Base-by-base conservation (phyloP, 2,113 vertebrate species). In the Sturnus vulgaris region DNA sequence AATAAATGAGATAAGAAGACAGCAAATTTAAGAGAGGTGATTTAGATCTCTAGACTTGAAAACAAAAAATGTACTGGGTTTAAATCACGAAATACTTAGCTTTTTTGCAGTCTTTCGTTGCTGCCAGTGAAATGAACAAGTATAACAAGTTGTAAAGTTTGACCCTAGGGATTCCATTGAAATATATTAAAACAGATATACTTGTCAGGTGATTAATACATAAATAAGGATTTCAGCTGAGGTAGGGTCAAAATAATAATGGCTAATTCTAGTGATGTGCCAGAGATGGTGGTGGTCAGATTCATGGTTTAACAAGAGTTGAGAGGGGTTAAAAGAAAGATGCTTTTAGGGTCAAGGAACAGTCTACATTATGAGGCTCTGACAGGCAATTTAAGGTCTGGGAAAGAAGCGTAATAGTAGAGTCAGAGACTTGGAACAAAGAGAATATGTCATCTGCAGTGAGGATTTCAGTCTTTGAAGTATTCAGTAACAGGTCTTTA, bases 321-420 rank as follows among this genome's bases (percentile, higher is more conserved):
- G 55, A 35, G 66, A 88, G 46, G 13, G 40, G 33, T 24, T 65
- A 64, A 30, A 84, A 82, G 59, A 95, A 93, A 90, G 50, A 79
- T 79, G 55, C 24, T 86, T 95, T 92, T 86, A 86, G 92, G 82
- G 85, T 96, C 90, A 92, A 70, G 68, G 63, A 93, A 77, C 68
- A 68, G 52, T 75, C 64, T 86, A 37, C n/a, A 31, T 93, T 95
- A 88, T 88, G 40, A 68, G 33, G 7, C 25, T 75, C 88, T 90
- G 80, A 93, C 90, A 94, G 85, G 72, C 93, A 95, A 90, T 95
- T 97, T 93, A 89, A 97, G 64, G 53, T 93, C 77, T 92, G 60
- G 57, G 79, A 93, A 94, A 81, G 39, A 92, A 90, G 71, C 65
- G 8, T 87, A 68, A 86, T 82, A 63, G 79, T 78, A 39, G 71